Evolutionary conservation across 2,888 invertebrate genomes (phyloP), one percentile per base, ranked within the genome.

Genomic region (Molanna angustata): DNA sequence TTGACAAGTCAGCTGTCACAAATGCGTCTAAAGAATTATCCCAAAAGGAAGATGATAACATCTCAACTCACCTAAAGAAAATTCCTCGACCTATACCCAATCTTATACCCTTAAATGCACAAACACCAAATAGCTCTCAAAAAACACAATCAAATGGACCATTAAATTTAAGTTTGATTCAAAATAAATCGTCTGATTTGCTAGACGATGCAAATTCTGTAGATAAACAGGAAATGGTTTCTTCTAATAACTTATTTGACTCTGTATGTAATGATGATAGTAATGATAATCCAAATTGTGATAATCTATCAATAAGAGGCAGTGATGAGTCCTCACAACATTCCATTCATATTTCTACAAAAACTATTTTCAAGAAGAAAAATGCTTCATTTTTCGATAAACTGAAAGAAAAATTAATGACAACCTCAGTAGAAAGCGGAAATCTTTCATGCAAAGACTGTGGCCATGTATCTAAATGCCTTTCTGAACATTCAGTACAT

Each of bases 361-460:
- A 62, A 21, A 71, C 67, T 44, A 62, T 68, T 16, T 75, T 78
- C 61, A 78, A 79, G 61, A 83, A 83, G 70, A 86, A 86, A 67
- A 85, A 85, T 63, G 83, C 85, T 37, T 88, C 88, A 37, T 90
- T 91, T 67, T 90, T 92, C 64, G 90, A 92, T 64, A 85, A 84
- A 66, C 72, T 92, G 22, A 89, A 90, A 71, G 86, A 88, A 68
- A 84, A 86, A 65, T 70, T 88, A 44, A 76, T 86, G 58, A 78
- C 81, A 11, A 80, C 80, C 62, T 79, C 83, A 1, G 80, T 81
- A 1, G 80, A 83, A 63, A 80, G 79, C 63, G 83, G 82, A 48
- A 84, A 84, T 63, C 72, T 89, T 39, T 80, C 78, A 43, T 89
- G 89, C 64, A 80, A 79, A 64, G 77, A 73, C 62, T 89, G 89